Percentiles rank a stretch among this genome's conserved stretches.
These are phyloP conservation scores for Arctocebus calabarensis DNA, from an alignment of 2,797 vertebrate genomes.

Conservation along the genomic window DNA sequence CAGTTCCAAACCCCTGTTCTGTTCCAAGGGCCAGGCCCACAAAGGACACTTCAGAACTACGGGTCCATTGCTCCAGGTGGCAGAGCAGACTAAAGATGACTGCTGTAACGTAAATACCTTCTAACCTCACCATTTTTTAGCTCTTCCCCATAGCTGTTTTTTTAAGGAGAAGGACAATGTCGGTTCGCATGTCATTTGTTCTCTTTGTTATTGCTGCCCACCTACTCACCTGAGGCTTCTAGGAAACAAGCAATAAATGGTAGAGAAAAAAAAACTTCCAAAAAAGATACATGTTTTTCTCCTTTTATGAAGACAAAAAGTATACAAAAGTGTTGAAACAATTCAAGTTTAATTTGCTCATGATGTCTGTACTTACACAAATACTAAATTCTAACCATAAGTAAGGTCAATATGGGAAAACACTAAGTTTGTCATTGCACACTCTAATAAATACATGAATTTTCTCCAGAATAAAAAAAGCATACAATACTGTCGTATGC, in stretches of 20 bases:
- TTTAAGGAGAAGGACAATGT: background rate
- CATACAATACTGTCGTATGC: background rate
- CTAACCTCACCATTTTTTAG: background rate
- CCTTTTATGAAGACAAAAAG: slow-evolving; percentile 5
- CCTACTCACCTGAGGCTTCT: background rate
- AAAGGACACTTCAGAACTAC: background rate
- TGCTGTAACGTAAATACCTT: background rate
- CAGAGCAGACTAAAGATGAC: background rate
- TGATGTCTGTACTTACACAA: slow-evolving; percentile 89
- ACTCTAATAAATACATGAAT: slow-evolving; percentile 88
- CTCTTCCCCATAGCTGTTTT: background rate
- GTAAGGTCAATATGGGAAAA: slow-evolving; percentile 90
- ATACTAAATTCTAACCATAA: slow-evolving; percentile 89
- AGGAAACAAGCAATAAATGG: background rate
- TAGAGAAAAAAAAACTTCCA: background rate
- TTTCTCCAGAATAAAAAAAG: slow-evolving; percentile 82
- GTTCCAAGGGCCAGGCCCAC: background rate
- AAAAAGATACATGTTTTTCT: background rate
- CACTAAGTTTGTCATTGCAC: slow-evolving; percentile 89
- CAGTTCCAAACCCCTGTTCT: background rate
- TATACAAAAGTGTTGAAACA: slow-evolving; percentile 80
- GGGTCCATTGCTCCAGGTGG: background rate
- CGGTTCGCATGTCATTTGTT: background rate
- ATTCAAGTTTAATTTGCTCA: slow-evolving; percentile 89
- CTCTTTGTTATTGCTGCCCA: background rate